phyloP scores from a whole-genome alignment of 2,888 invertebrate species.

The Drosophila mimetica region DNA sequence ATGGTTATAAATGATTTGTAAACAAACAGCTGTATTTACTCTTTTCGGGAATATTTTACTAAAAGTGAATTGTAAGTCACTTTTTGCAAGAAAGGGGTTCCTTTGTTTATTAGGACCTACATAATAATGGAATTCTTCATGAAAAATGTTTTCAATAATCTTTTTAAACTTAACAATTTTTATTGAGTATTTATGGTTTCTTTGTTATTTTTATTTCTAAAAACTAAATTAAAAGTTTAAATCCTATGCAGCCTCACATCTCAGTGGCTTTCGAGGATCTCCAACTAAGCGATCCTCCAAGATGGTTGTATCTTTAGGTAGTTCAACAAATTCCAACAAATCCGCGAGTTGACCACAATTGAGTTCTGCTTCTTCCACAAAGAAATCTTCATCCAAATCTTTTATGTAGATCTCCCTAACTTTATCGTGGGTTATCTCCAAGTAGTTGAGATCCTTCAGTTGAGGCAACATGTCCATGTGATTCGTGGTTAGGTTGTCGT shows the following conservation, averaged over 20 bases:
- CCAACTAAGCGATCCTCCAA: constrained; percentile 28
- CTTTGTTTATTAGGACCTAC: background rate
- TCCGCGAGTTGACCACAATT: constrained; percentile 47
- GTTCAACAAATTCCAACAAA: constrained; percentile 18
- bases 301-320: constrained; percentile 41
- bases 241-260: constrained; percentile 5
- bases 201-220: background rate
- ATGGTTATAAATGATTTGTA: constrained; percentile 3
- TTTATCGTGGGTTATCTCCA: constrained; percentile 49
- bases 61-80: background rate
- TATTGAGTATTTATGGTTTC: no score
- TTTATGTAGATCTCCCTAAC: constrained; percentile 52
- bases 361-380: constrained; percentile 17
- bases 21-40: background rate
- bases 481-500: constrained; percentile 30
- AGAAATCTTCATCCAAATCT: constrained; percentile 41
- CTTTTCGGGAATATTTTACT: background rate
- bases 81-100: background rate
- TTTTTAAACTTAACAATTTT: background rate
- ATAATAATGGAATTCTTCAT: no score
- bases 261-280: constrained; percentile 4
- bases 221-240: background rate
- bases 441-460: constrained; percentile 42
- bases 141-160: no score
- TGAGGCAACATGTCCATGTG: constrained; percentile 39